phyloP scores from a whole-genome alignment of 2,113 vertebrate species.

The Nicator chloris region DNA sequence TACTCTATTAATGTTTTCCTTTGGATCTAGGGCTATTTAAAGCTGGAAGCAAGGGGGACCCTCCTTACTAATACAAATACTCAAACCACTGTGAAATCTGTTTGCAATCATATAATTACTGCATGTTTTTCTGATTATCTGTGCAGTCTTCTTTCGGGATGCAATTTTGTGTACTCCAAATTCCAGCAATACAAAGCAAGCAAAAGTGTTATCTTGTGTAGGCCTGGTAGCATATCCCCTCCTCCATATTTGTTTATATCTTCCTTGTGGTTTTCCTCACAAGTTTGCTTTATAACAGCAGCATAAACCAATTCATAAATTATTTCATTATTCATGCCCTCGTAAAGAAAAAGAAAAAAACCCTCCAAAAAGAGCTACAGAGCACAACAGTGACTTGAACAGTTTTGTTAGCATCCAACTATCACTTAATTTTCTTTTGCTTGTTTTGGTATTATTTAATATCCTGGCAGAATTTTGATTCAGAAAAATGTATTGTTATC shows the following conservation, averaged over 20 bases:
- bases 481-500: not conserved
- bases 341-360: not conserved
- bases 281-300: not conserved
- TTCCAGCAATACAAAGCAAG: not conserved
- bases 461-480: not conserved
- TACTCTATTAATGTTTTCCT: not conserved
- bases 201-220: not conserved
- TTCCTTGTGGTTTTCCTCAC: not conserved
- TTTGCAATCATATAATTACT: constrained; percentile 17
- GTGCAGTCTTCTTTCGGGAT: not conserved
- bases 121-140: constrained; percentile 24
- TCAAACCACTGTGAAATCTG: not conserved
- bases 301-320: not conserved
- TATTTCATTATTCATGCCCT: not conserved
- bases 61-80: constrained; percentile 19
- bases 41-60: not conserved
- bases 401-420: not conserved
- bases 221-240: not conserved
- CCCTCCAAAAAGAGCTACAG: not conserved
- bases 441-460: constrained; percentile 8
- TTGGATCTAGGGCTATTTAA: not conserved
- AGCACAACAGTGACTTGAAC: not conserved
- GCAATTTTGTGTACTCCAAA: not conserved
- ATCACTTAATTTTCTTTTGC: constrained; percentile 7
- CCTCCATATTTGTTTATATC: not conserved